Conservation (phyloP, 2,888 invertebrate genomes). For the Drosophila nr. medialis region DNA sequence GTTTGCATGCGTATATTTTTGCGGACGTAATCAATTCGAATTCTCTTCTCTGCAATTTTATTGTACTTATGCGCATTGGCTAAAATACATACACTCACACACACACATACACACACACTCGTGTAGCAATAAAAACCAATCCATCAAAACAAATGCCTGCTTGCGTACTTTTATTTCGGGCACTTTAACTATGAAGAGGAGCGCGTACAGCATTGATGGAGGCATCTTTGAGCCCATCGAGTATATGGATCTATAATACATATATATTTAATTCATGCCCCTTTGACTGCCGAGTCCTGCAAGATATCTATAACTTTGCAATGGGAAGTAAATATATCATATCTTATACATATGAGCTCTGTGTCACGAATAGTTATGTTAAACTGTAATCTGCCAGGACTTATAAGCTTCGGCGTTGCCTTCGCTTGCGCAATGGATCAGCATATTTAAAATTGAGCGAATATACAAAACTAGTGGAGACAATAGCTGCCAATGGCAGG, state of each 20-base stretch:
- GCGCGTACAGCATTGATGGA: neutral
- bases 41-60: constrained; percentile 71
- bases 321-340: neutral
- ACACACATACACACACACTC: neutral
- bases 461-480: constrained; percentile 13
- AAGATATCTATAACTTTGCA: neutral
- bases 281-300: neutral
- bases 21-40: constrained; percentile 66
- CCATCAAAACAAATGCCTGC: constrained; percentile 45
- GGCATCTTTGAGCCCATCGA: neutral
- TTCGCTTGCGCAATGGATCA: too few relatives aligned
- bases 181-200: neutral
- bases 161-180: neutral
- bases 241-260: neutral
- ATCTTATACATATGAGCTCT: neutral
- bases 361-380: too few relatives aligned
- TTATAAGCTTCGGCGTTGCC: too few relatives aligned
- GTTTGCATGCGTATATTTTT: constrained; percentile 12
- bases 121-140: constrained; percentile 25
- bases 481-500: constrained; percentile 24
- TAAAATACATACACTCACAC: constrained; percentile 14
- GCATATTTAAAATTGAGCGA: constrained; percentile 27
- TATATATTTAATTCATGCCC: neutral
- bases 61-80: constrained; percentile 62
- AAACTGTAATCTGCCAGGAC: neutral